A percentile compares a stretch with the other conserved stretches of the same genome.
These are phyloP conservation scores for Bombus waltoni DNA, from an alignment of 1,140 invertebrate species.

Conservation along the genomic window DNA sequence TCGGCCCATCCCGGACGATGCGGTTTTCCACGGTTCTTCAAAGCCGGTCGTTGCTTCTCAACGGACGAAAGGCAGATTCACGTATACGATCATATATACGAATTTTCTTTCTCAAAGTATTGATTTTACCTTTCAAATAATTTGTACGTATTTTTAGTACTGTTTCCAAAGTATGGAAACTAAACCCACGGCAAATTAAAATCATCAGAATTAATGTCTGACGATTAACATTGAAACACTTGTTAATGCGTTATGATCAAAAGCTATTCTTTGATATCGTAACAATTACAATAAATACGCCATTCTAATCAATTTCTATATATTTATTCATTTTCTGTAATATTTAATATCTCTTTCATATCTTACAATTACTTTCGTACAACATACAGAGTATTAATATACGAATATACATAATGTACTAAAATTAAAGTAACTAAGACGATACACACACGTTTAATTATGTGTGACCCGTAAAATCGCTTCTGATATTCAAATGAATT, in stretches of 20 bases:
- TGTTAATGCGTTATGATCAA: no score
- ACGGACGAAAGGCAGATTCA: background rate
- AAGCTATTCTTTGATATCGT: no score
- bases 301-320: background rate
- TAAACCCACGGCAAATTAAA: no score
- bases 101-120: background rate
- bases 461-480: rapidly evolving
- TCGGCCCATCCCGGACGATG: constrained; percentile 36
- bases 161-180: no score
- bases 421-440: background rate
- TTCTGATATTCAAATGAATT: no score
- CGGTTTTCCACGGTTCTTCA: background rate
- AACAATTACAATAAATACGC: no score
- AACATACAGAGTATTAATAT: background rate
- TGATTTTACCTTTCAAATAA: no score
- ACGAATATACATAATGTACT: background rate
- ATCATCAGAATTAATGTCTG: no score
- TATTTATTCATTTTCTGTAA: background rate
- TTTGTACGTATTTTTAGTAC: no score
- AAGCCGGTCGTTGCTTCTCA: constrained; percentile 29
- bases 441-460: background rate
- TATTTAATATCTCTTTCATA: background rate
- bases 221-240: no score
- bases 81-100: background rate
- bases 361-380: background rate